Evolutionary conservation across 2,888 invertebrate species (phyloP), one percentile per base, ranked within the genome.

Genomic region (Philereme transversata): DNA sequence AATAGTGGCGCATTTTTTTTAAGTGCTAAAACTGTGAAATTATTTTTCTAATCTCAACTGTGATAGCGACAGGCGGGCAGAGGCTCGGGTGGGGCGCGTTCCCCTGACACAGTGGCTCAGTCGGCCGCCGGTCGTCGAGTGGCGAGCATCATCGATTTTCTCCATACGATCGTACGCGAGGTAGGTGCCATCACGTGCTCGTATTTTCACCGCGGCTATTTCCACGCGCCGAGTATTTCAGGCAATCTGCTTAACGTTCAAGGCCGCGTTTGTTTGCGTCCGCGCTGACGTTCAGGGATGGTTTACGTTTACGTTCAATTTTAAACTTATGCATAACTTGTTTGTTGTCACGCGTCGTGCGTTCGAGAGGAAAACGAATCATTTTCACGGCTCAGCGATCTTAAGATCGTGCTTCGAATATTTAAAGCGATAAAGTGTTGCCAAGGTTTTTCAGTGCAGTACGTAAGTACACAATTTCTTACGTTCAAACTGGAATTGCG

Each of bases 21-120:
- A 70, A 83, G 86, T 86, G 86, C 77, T 77, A 68, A 76, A 81
- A 79, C 75, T 72, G 85, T 85, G 84, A 81, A 84, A 84, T 51
- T 82, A 80, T 82, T 82, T 84, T 86, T 83, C 79, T 75, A 75
- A 77, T 80, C 68, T 69, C 72, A 78, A 76, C 83, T 88, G 91
- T 90, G 91, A 88, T 84, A 86, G 76, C 78, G 68, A 79, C 81
- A 79, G 83, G 84, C 87, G 83, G 83, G 84, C 81, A 79, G 79
- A 86, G 83, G 82, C 82, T 86, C 87, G 87, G 88, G 89, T 82
- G 87, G 87, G 90, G 90, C 90, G 88, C 86, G 88, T 84, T 83
- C 87, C 77, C 86, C 89, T 93, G 92, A 92, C 93, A 92, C 88
- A 90, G 88, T 93, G 93, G 93, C 93, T 93, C 93, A 93, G 93